Base-by-base conservation (phyloP, 2,797 vertebrate species). In the Gila robusta region DNA sequence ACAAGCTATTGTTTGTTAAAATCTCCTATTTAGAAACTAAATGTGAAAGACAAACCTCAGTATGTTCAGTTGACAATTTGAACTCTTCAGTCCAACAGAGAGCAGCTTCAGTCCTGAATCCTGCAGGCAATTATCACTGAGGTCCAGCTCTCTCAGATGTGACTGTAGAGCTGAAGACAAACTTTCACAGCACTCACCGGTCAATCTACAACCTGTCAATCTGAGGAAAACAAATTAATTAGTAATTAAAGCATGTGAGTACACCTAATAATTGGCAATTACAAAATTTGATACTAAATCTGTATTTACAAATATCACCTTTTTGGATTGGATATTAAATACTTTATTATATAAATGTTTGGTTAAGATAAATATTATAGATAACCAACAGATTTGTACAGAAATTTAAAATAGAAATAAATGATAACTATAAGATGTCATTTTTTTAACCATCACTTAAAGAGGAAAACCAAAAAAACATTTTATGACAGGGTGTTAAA, bases 121-220 rank as follows among this genome's bases (percentile, higher is more conserved):
- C 2, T 8, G 28, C 28, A 67, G 28, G 16, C 6, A 5, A 35
- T 67, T 67, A 28, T 67, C 7, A 67, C 64, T 67, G 16, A 67
- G 64, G 28, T 67, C 64, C 28, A 67, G 16, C 14, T 67, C 64
- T 35, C 3, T 67, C 16, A 67, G 26, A 66, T 32, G 26, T 66
- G 62, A 32, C 28, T 66, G 62, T 59, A 59, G 9, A 23, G 7
- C 54, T 56, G 54, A 23, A 23, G 21, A 32, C 28, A 32, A 32
- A 32, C 28, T 32, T 32, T 32, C 28, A 32, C 28, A 32, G 28
- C 28, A 32, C 17, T 37, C 67, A 69, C 67, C 67, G 39, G 67
- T 37, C 67, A 69, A 21, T 69, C 67, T 37, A 37, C 67, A 69
- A 35, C 67, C 67, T 69, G 19, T 7, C 67, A 69, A 69, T 69